Conservation (phyloP, 1,140 invertebrate genomes). For the Hirudo medicinalis region DNA sequence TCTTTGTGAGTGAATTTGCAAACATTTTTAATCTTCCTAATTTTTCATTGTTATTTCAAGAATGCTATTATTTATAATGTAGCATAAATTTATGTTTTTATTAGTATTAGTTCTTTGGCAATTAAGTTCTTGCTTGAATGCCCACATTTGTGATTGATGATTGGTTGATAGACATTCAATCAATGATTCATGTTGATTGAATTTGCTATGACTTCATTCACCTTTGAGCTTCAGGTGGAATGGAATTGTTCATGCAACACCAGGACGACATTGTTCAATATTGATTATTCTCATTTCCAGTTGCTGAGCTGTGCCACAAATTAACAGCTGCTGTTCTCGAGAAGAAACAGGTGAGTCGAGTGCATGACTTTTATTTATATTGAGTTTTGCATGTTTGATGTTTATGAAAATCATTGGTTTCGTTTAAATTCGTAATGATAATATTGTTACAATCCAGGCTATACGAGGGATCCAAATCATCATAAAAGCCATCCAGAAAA, state of each 20-base stretch:
- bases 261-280: not conserved
- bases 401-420: not conserved
- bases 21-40: not conserved
- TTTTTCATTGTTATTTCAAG: not conserved
- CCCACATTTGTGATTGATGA: not conserved
- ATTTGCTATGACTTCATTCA: not conserved
- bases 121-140: not conserved
- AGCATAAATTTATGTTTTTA: not conserved
- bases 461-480: constrained; percentile 71
- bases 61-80: not conserved
- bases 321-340: constrained; percentile 65
- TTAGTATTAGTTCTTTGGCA: not conserved
- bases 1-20: constrained; percentile 55
- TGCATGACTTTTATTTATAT: not conserved
- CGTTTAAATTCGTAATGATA: constrained; percentile 4
- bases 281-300: constrained; percentile 44
- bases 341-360: constrained; percentile 45
- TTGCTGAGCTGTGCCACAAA: constrained; percentile 72
- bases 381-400: not conserved
- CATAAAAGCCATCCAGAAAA: constrained; percentile 69
- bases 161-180: not conserved
- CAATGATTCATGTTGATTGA: not conserved
- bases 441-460: constrained; percentile 43
- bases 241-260: not conserved
- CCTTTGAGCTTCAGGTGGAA: not conserved